phyloP scores from a whole-genome alignment of 2,888 invertebrate species.

The Sesamia inferens region DNA sequence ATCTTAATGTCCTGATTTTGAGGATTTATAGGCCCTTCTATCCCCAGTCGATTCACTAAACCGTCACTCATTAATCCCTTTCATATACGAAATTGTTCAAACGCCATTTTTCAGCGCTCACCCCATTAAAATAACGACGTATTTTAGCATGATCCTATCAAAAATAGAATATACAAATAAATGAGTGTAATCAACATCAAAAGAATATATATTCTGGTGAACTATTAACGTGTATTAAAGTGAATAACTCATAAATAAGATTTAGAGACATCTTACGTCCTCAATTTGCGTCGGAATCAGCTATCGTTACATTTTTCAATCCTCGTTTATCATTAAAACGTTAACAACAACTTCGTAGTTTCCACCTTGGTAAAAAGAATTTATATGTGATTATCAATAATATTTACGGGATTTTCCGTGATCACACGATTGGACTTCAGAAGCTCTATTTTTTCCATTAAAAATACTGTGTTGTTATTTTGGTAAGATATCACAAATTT shows the following conservation, averaged over 20 bases:
- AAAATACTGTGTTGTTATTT: background rate
- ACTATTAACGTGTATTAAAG: constrained; percentile 84
- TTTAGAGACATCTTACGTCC: constrained; percentile 79
- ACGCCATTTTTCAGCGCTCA: constrained; percentile 70
- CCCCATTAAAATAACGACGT: constrained; percentile 77
- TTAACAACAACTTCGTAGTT: constrained; percentile 76
- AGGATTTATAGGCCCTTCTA: constrained; percentile 25
- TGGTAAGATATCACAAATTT: background rate
- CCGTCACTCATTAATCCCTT: constrained; percentile 69
- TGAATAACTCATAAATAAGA: constrained; percentile 86
- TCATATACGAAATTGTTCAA: constrained; percentile 71
- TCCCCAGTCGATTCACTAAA: constrained; percentile 17
- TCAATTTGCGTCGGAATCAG: constrained; percentile 85
- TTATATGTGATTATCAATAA: constrained; percentile 65
- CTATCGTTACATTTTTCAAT: constrained; percentile 83
- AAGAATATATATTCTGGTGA: constrained; percentile 78
- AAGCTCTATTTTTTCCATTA: constrained; percentile 6
- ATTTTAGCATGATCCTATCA: constrained; percentile 73
- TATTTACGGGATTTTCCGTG: constrained; percentile 23
- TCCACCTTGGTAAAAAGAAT: constrained; percentile 67
- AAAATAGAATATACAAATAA: constrained; percentile 80
- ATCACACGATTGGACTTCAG: constrained; percentile 13
- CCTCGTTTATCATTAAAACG: constrained; percentile 84
- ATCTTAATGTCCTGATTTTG: constrained; percentile 24
- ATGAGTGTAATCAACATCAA: constrained; percentile 85